These are phyloP conservation scores for Coryphaenoides rupestris DNA, from an alignment of 2,113 vertebrate genomes.

Conservation along the genomic window DNA sequence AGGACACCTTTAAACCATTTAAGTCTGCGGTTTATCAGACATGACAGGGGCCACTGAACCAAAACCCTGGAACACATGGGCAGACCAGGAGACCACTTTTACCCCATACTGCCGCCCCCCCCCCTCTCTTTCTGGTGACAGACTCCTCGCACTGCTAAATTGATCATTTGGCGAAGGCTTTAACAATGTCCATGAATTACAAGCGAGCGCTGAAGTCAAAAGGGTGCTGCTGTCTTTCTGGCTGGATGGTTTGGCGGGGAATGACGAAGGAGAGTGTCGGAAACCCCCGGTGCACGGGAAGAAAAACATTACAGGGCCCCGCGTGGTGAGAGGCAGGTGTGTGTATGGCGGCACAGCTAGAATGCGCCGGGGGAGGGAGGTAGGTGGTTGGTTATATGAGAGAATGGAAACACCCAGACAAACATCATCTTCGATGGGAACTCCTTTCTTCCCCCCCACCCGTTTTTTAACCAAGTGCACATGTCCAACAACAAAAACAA, in stretches of 20 bases:
- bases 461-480: conserved; percentile 38
- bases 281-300: conserved; percentile 66
- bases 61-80: too few relatives aligned
- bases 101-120: too few relatives aligned
- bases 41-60: too few relatives aligned
- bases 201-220: conserved; percentile 51
- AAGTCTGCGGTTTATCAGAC: too few relatives aligned
- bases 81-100: too few relatives aligned
- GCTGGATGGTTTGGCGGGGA: conserved; percentile 58
- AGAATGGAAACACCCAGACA: conserved; percentile 65
- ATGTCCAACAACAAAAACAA: conserved; percentile 21
- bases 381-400: conserved; percentile 57
- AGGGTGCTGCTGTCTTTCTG: conserved; percentile 64
- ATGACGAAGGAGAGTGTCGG: conserved; percentile 63
- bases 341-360: conserved; percentile 70
- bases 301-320: conserved; percentile 74
- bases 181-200: conserved; percentile 71
- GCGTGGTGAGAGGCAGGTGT: conserved; percentile 75
- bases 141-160: conserved; percentile 44
- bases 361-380: conserved; percentile 67
- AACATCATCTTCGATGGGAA: conserved; percentile 56
- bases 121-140: conserved; percentile 51
- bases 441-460: conserved; percentile 23
- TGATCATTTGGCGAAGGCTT: conserved; percentile 61
- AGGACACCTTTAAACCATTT: too few relatives aligned